Conservation (phyloP, 2,797 vertebrate genomes). For the Acanthopagrus latus region DNA sequence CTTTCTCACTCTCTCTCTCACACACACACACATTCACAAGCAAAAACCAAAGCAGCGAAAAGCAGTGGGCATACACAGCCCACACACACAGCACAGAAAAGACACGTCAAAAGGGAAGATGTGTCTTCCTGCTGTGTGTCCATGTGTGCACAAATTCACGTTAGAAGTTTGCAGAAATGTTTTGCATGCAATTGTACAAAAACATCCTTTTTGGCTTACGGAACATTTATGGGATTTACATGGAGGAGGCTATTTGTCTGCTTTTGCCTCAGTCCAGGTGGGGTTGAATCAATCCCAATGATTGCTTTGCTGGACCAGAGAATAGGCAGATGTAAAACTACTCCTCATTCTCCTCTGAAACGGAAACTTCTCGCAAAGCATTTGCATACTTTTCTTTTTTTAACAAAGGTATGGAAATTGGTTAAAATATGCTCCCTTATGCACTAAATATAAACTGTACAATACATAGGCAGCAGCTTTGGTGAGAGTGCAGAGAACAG, state of each 20-base stretch:
- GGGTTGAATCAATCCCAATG: constrained; percentile 22
- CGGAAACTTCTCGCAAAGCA: background rate
- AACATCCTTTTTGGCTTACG: background rate
- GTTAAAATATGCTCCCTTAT: constrained; percentile 37
- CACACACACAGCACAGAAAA: constrained; percentile 46
- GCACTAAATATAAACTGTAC: constrained; percentile 39
- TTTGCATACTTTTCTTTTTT: constrained; percentile 8
- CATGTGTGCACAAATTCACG: background rate
- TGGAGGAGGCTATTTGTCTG: background rate
- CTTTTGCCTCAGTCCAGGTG: constrained; percentile 7
- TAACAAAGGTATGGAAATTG: constrained; percentile 10
- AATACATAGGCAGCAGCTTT: constrained; percentile 37
- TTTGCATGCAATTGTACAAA: background rate
- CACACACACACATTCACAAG: constrained; percentile 20
- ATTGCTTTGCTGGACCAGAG: background rate
- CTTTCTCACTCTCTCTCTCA: background rate
- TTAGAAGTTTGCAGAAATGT: background rate
- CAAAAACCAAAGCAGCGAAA: constrained; percentile 47
- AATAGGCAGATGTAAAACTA: too few relatives aligned
- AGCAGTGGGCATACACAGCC: constrained; percentile 44
- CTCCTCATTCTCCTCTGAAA: background rate
- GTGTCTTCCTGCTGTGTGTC: background rate
- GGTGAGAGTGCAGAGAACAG: constrained; percentile 41
- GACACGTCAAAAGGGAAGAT: background rate
- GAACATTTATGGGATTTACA: background rate